Conservation (phyloP, 2,113 vertebrate genomes). For the Alligator mississippiensis region DNA sequence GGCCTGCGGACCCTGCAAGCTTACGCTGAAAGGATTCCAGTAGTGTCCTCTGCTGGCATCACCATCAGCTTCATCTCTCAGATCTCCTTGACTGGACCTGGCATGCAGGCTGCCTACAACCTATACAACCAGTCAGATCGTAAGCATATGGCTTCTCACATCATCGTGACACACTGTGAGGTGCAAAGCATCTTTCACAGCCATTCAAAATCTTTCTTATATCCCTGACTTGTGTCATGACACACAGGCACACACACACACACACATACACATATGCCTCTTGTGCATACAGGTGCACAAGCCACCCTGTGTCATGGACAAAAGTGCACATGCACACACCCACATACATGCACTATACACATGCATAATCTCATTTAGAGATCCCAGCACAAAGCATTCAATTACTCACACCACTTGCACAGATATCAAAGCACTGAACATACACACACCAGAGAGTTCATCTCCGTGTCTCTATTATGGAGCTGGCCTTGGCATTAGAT, state of each 20-base stretch:
- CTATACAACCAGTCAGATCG: constrained; percentile 92
- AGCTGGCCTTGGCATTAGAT: constrained; percentile 25
- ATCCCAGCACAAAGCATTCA: not conserved
- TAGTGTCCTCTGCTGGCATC: constrained; percentile 76
- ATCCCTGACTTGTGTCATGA: not conserved
- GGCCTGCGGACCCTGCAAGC: constrained; percentile 86
- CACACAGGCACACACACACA: not conserved
- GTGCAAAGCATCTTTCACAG: not conserved
- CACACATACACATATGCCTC: not conserved
- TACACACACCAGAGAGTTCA: not conserved
- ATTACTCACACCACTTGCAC: not conserved
- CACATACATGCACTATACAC: not conserved
- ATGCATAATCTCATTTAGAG: not conserved
- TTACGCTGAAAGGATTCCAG: constrained; percentile 85
- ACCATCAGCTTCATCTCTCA: constrained; percentile 89
- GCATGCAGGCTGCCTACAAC: constrained; percentile 87
- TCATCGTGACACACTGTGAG: not conserved
- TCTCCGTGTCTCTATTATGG: rapidly evolving
- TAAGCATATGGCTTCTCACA: constrained; percentile 72
- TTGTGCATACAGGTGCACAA: not conserved
- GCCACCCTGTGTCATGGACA: not conserved
- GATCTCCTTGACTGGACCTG: constrained; percentile 90
- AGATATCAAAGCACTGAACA: rapidly evolving
- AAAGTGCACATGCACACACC: no score
- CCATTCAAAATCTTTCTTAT: not conserved